Base-by-base conservation (phyloP, 2,888 invertebrate species). In the Podabrus alpinus region DNA sequence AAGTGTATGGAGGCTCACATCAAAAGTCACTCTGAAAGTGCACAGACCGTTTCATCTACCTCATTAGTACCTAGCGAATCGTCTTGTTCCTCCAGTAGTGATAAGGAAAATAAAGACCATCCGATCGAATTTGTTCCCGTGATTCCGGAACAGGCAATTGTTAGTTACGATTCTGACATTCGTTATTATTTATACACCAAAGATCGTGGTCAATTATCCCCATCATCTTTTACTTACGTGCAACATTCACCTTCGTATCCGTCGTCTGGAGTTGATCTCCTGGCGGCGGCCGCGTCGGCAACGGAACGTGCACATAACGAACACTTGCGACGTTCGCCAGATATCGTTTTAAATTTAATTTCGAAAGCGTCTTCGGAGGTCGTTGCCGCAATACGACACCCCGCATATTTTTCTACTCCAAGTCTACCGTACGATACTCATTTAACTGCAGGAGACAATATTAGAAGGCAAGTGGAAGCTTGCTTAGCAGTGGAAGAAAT, bases 1-100 rank as follows among this genome's bases (percentile, higher is more conserved):
- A 96, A 96, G 85, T 93, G 94, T 80, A 95, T 97, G 94, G 96
- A 96, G 85, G 91, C 94, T 15, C 96, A 97, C 86, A 96, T 96
- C 72, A 94, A 94, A 85, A 92, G 92, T 1, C 94, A 94, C 84
- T 92, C 93, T 59, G 92, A 93, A 75, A 88, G 87, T 79, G 85
- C 83, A 76, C 76, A 81, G 61, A 83, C 90, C n/a, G 89, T 90
- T 1, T 89, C 90, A 7, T 89, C 86, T 59, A 84, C 86, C 9
- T 82, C 84, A n/a, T 80, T 82, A n/a, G 73, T 80, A 45, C 79
- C 84, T 59, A 80, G 82, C 86, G 79, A 88, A 70, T 84, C 89
- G 79, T 89, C 85, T 71, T 82, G 82, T 71, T 82, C 85, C 73
- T 81, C 85, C 24, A 82, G 73, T 45, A 86, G 90, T 80, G 90